phyloP scores from a whole-genome alignment of 2,888 invertebrate genomes.

The Eumacrocentrus americanus region DNA sequence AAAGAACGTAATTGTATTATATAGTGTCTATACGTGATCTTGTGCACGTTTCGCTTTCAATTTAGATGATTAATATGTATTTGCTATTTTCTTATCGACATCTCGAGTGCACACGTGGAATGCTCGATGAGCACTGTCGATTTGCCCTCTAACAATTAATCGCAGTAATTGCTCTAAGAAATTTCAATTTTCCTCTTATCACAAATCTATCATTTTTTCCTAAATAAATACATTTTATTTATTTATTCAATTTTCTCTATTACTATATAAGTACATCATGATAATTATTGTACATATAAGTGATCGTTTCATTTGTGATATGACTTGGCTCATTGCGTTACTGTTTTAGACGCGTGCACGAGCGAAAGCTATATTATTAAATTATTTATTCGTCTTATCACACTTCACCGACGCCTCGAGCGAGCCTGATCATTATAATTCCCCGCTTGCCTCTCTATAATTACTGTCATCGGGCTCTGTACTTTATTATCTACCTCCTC shows the following conservation, averaged over 20 bases:
- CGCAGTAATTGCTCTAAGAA: conserved; percentile 2
- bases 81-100: conserved; percentile 15
- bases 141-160: background rate
- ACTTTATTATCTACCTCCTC: conserved; percentile 13
- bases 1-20: background rate
- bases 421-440: conserved; percentile 14
- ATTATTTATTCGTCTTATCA: conserved; percentile 13
- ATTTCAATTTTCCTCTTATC: conserved; percentile 4
- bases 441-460: conserved; percentile 7
- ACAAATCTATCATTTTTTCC: no score
- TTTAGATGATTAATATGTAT: conserved; percentile 17
- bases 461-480: conserved; percentile 4
- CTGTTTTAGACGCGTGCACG: background rate
- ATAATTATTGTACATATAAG: no score
- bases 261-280: background rate
- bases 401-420: background rate
- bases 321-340: background rate
- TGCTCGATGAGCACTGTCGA: conserved; percentile 9
- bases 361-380: background rate
- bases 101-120: conserved; percentile 1
- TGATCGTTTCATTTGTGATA: no score
- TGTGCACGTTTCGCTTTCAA: conserved; percentile 7
- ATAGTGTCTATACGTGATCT: conserved; percentile 7
- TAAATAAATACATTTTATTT: no score
- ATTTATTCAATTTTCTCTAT: no score